Percentiles rank a stretch among this genome's conserved stretches.
These are phyloP conservation scores for Tetramorium bicarinatum DNA, from an alignment of 2,888 invertebrate genomes.

Conservation along the genomic window DNA sequence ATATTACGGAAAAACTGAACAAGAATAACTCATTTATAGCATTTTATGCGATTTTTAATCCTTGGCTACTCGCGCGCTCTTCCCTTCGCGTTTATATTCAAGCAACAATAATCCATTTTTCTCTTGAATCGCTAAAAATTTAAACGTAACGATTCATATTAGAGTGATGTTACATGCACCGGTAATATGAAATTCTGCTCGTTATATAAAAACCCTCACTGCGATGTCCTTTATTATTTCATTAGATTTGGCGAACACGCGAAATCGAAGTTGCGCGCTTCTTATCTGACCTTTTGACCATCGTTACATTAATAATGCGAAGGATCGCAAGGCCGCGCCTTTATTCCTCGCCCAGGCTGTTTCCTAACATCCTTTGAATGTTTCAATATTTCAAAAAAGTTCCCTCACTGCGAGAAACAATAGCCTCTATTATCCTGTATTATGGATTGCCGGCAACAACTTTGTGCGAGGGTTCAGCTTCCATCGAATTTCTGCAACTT, in stretches of 20 bases:
- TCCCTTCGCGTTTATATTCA: background rate
- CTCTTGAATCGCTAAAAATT: background rate
- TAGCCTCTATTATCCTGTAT: conserved; percentile 69
- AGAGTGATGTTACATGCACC: background rate
- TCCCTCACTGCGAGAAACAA: conserved; percentile 69
- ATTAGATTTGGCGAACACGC: conserved; percentile 28
- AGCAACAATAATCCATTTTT: background rate
- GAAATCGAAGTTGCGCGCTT: conserved; percentile 23
- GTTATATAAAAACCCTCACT: background rate
- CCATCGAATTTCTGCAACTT: conserved; percentile 50
- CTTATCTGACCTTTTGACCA: conserved; percentile 51
- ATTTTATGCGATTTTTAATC: conserved; percentile 19
- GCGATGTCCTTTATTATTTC: conserved; percentile 4
- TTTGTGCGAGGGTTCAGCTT: conserved; percentile 30
- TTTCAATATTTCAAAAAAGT: conserved; percentile 68
- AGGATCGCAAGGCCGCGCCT: conserved; percentile 55
- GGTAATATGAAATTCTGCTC: background rate
- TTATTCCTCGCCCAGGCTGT: conserved; percentile 52
- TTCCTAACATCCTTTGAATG: conserved; percentile 57
- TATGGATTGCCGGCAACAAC: conserved; percentile 65
- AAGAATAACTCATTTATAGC: conserved; percentile 12
- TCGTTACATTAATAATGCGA: conserved; percentile 69
- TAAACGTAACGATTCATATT: background rate
- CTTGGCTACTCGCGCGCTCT: background rate
- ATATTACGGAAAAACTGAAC: background rate